phyloP scores from a whole-genome alignment of 2,888 invertebrate genomes.

The Oscheius sp. region DNA sequence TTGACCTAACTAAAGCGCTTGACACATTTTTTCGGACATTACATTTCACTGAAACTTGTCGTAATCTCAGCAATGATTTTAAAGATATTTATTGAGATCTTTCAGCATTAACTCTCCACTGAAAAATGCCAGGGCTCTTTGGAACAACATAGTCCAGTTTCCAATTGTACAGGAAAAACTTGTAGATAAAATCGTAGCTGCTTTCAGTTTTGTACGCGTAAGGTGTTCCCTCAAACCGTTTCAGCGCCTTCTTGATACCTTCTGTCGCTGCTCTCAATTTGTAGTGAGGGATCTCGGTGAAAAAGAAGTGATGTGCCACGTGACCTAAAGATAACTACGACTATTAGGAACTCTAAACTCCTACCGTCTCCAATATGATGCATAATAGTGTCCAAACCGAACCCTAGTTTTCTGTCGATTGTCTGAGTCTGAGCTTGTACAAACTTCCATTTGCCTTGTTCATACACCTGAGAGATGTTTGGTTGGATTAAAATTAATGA shows the following conservation, averaged over 20 bases:
- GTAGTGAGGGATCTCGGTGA: constrained; percentile 66
- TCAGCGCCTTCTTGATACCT: constrained; percentile 44
- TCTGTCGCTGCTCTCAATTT: constrained; percentile 60
- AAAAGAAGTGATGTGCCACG: constrained; percentile 67
- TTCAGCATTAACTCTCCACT: constrained; percentile 56
- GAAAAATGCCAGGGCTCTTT: constrained; percentile 65
- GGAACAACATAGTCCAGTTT: constrained; percentile 66
- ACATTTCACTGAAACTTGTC: too few relatives aligned
- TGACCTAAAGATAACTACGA: constrained; percentile 51
- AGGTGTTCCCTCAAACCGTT: constrained; percentile 47
- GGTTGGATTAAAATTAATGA: not conserved
- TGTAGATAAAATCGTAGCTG: constrained; percentile 62
- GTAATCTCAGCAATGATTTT: not conserved
- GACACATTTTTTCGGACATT: too few relatives aligned
- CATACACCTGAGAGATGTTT: constrained; percentile 43
- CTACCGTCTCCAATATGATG: constrained; percentile 67
- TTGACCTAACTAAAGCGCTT: too few relatives aligned
- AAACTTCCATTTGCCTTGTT: constrained; percentile 54
- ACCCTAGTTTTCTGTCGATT: constrained; percentile 61
- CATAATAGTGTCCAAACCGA: constrained; percentile 60
- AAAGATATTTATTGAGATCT: not conserved
- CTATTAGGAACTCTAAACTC: not conserved
- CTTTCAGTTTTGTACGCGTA: constrained; percentile 63
- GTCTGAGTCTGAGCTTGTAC: constrained; percentile 64
- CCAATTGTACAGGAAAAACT: constrained; percentile 63